Evolutionary conservation across 1,140 invertebrate species (phyloP).

Genomic region (Drosophila pruinosa): DNA sequence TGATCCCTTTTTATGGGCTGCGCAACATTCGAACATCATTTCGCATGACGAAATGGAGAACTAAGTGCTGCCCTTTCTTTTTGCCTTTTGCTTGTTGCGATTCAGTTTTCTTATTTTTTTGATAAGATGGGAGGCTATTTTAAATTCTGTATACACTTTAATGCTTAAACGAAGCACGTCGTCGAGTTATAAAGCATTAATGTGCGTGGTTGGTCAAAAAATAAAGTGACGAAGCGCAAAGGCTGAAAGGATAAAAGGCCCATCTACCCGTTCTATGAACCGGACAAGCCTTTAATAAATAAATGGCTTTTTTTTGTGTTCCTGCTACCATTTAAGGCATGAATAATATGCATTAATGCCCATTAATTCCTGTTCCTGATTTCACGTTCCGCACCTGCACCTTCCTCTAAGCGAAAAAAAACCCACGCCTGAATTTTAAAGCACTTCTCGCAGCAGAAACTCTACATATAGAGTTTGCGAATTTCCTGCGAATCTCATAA

Average conservation of each 20-base stretch:
- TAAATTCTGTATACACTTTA: conserved; percentile 60
- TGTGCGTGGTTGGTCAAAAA: conserved; percentile 51
- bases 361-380: conserved; percentile 1
- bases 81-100: not conserved
- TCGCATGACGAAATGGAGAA: not conserved
- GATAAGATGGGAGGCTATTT: conserved; percentile 28
- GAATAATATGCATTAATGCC: not conserved
- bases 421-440: conserved; percentile 1
- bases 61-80: not conserved
- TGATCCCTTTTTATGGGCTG: conserved; percentile 75
- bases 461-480: no score
- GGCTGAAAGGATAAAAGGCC: not conserved
- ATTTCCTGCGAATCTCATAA: conserved; percentile 1
- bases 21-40: conserved; percentile 61
- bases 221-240: conserved; percentile 25
- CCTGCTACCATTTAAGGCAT: not conserved
- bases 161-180: conserved; percentile 56
- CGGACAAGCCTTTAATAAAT: conserved; percentile 16
- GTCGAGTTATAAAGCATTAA: conserved; percentile 47
- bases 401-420: not conserved
- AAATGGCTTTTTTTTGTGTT: not conserved
- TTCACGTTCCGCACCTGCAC: no score
- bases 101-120: conserved; percentile 3
- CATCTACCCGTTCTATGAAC: not conserved
- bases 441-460: not conserved